Conservation (phyloP, 2,888 invertebrate species). For the Noctua pronuba region DNA sequence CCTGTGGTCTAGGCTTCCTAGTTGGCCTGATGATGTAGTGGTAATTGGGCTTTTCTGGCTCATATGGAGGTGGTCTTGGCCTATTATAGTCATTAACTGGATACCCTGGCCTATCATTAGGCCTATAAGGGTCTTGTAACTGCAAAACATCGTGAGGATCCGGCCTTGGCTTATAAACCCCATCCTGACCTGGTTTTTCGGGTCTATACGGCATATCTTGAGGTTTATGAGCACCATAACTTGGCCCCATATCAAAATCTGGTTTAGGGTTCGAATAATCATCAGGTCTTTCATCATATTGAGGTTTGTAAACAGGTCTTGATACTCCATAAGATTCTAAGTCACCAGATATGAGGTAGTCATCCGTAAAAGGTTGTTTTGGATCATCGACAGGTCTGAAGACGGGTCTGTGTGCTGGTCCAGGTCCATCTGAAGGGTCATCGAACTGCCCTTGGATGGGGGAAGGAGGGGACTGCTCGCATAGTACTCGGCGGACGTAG, state of each 20-base stretch:
- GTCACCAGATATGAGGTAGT: constrained; percentile 74
- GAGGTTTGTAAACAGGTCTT: constrained; percentile 70
- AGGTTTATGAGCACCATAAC: constrained; percentile 81
- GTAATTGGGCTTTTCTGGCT: constrained; percentile 80
- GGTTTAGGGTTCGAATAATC: constrained; percentile 78
- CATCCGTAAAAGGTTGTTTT: constrained; percentile 79
- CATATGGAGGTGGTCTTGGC: constrained; percentile 69
- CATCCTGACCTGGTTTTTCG: constrained; percentile 59
- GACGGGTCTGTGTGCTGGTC: constrained; percentile 78
- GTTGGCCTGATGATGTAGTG: constrained; percentile 82
- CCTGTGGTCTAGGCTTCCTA: constrained; percentile 77
- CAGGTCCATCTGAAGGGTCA: constrained; percentile 69
- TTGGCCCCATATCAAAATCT: constrained; percentile 78
- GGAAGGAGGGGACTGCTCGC: constrained; percentile 84
- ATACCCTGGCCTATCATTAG: constrained; percentile 68
- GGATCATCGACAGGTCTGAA: constrained; percentile 80
- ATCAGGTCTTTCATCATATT: constrained; percentile 80
- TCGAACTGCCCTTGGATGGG: constrained; percentile 80
- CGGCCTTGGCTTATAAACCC: constrained; percentile 67
- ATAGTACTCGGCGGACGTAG: constrained; percentile 82
- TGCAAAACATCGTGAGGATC: constrained; percentile 78
- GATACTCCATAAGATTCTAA: constrained; percentile 66
- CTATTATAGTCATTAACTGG: constrained; percentile 62
- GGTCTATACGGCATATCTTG: constrained; percentile 80
- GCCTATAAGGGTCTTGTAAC: constrained; percentile 72